Conservation (phyloP, 2,888 invertebrate species). For the Beris morrisii region DNA sequence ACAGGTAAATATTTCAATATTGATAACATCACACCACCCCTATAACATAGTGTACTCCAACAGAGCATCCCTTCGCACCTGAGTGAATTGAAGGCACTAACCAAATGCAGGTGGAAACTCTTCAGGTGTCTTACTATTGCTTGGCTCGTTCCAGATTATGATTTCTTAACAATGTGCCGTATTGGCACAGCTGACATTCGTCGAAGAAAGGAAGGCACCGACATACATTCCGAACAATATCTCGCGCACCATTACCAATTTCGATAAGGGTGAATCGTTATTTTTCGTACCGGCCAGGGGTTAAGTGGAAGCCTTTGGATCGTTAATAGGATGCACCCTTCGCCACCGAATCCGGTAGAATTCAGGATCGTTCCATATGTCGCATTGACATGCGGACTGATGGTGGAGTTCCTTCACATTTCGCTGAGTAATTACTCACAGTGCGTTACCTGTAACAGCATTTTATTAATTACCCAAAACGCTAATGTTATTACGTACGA, state of each 20-base stretch:
- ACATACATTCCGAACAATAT: neutral
- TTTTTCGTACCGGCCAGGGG: neutral
- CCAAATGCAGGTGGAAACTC: slow-evolving; percentile 27
- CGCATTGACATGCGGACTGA: slow-evolving; percentile 2
- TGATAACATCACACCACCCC: slow-evolving; percentile 22
- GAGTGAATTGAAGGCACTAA: slow-evolving; percentile 9
- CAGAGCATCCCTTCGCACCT: slow-evolving; percentile 28
- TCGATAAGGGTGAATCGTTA: slow-evolving; percentile 24
- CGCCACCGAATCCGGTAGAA: neutral
- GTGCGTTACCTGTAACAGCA: slow-evolving; percentile 9
- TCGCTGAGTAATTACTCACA: slow-evolving; percentile 17
- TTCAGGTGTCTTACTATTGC: slow-evolving; percentile 33
- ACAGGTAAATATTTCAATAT: slow-evolving; percentile 8
- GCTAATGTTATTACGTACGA: too few relatives aligned
- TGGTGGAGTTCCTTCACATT: slow-evolving; percentile 4
- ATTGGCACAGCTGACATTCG: slow-evolving; percentile 22
- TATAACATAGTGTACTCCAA: slow-evolving; percentile 15
- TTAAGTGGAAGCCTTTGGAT: neutral
- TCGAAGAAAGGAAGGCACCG: slow-evolving; percentile 5
- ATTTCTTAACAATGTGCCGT: slow-evolving; percentile 26
- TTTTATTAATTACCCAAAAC: too few relatives aligned
- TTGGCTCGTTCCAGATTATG: slow-evolving; percentile 33
- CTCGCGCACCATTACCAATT: slow-evolving; percentile 19
- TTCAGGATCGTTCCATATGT: slow-evolving; percentile 22
- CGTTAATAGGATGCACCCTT: slow-evolving; percentile 23